These are phyloP conservation scores for Trachymyrmex cornetzi DNA, from an alignment of 1,140 invertebrate species.

Conservation along the genomic window DNA sequence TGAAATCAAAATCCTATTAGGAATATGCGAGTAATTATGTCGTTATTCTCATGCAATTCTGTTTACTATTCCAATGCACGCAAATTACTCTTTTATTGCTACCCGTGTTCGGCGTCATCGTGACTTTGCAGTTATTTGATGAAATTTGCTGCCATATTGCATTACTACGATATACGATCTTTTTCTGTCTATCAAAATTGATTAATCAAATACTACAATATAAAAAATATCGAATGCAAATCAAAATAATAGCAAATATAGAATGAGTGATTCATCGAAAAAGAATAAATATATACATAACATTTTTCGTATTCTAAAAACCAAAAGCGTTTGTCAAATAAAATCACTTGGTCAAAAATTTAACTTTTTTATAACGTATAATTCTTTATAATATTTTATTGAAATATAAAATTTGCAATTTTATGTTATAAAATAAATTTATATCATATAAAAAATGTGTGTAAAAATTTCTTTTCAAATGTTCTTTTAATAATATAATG, in stretches of 20 bases:
- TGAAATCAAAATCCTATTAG: slow-evolving; percentile 63
- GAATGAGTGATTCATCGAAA: neutral
- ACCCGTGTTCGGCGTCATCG: neutral
- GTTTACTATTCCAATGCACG: slow-evolving; percentile 40
- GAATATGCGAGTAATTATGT: slow-evolving; percentile 62
- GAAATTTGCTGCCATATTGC: neutral
- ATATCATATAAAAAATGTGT: neutral
- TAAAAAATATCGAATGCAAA: neutral
- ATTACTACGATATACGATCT: neutral
- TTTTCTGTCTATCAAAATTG: slow-evolving; percentile 24
- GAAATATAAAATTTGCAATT: neutral
- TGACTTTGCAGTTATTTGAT: neutral
- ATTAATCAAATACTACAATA: neutral
- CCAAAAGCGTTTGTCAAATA: neutral
- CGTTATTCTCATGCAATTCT: slow-evolving; percentile 56
- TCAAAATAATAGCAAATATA: slow-evolving; percentile 3
- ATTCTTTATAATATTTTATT: neutral
- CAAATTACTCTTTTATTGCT: slow-evolving; percentile 35
- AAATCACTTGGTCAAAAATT: neutral
- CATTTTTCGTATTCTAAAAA: slow-evolving; percentile 3
- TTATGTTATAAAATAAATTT: neutral
- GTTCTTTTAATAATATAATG: slow-evolving; percentile 59
- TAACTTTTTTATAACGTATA: neutral
- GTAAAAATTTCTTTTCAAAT: neutral
- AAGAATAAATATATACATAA: neutral